Base-by-base conservation (phyloP, 1,140 invertebrate genomes). In the Diachasmimorpha longicaudata region DNA sequence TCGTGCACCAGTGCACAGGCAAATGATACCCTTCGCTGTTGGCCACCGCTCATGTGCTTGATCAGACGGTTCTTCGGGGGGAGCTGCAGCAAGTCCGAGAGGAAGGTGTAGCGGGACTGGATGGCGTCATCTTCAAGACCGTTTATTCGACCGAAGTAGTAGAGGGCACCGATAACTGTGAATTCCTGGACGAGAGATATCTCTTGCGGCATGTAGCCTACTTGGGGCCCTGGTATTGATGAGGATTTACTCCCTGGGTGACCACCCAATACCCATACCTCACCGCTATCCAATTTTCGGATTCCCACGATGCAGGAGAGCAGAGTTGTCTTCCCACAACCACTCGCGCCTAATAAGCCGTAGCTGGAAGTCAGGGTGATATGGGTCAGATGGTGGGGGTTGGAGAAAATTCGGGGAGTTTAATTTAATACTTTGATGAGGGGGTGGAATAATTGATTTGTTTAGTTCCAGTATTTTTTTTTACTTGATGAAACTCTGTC, bases 181-280 rank as follows among this genome's bases (percentile, higher is more conserved):
- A 98, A 96, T 84, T 98, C 96, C 9, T 91, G 91, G 14, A 96
- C 95, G 19, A 99, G 84, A 0, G 96, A 95, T 72, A 97, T 94
- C 75, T 98, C 96, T 91, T 97, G 88, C 0, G 95, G 96, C 96
- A 97, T 97, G 81, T 96, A 97, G 11, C 95, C 95, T 0, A 95
- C 92, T n/a, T 92, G 85, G 0, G 93, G 91, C 14, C 95, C 95
- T 0, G 96, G 95, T 0, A 96, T 92, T 0, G 94, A 94, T 72
- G 93, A 94, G 0, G 91, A 92, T 52, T 91, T 90, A 10, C 91
- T 90, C 0, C 95, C 95, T 0, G 96, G 95, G 37, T 90, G 91
- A 4, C 93, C 93, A 0, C 96, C 96, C 6, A 97, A 90, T 0
- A 97, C 95, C 86, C 91, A 92, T 9, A 97, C 91, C 6, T 94